Conservation (phyloP, 2,797 vertebrate species). For the Dendrocincla fuliginosa region DNA sequence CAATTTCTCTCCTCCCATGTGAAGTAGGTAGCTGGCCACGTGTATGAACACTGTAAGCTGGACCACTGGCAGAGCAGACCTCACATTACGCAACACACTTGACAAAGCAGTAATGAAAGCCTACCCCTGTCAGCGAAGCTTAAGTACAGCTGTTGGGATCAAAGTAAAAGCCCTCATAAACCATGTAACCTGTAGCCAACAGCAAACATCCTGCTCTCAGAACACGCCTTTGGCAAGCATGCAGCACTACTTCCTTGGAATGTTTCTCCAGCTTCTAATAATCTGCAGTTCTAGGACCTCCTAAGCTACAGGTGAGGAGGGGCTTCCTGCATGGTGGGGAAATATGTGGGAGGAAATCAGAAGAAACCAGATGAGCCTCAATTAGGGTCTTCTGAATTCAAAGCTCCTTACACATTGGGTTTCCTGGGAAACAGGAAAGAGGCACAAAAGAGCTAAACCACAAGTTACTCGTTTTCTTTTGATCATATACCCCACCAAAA, state of each 20-base stretch:
- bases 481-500: background rate
- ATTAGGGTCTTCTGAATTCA: background rate
- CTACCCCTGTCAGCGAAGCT: background rate
- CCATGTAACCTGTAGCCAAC: rapidly evolving
- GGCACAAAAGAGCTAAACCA: background rate
- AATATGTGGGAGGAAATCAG: background rate
- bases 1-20: background rate
- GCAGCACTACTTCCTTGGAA: background rate
- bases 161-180: background rate
- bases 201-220: background rate
- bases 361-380: background rate
- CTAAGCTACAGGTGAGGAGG: background rate
- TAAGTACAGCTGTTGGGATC: background rate
- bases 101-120: background rate
- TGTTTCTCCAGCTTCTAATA: background rate
- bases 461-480: background rate
- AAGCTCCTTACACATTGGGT: background rate
- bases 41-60: rapidly evolving
- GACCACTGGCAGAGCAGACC: background rate
- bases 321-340: background rate
- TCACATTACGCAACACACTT: background rate
- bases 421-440: background rate
- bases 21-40: background rate
- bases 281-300: background rate
- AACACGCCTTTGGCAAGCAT: background rate